Evolutionary conservation across 2,888 invertebrate genomes (phyloP).

Genomic region (Apamea epomidion): DNA sequence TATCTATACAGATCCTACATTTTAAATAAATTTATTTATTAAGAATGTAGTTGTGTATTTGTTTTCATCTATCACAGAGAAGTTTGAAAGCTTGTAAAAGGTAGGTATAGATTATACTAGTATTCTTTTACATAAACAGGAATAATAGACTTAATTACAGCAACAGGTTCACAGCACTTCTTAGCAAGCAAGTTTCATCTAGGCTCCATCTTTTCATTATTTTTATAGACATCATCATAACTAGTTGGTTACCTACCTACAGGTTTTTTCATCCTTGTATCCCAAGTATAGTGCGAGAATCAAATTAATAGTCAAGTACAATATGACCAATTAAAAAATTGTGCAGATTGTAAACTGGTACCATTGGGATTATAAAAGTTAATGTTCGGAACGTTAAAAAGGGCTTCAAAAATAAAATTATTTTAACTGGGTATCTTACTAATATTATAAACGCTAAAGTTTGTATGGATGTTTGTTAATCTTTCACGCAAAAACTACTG

Average conservation of each 20-base stretch:
- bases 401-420: background rate
- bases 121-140: background rate
- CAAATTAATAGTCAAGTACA: background rate
- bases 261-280: background rate
- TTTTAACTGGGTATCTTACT: background rate
- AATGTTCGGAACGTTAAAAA: background rate
- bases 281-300: background rate
- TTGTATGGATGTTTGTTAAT: no score
- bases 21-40: no score
- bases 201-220: constrained; percentile 5
- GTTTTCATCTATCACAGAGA: background rate
- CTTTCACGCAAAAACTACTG: no score
- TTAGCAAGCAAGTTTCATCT: constrained; percentile 12
- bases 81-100: background rate
- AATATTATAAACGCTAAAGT: no score
- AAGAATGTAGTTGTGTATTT: no score
- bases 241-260: background rate
- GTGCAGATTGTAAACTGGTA: constrained; percentile 1
- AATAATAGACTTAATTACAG: background rate
- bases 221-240: constrained; percentile 19
- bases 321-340: constrained; percentile 14
- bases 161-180: constrained; percentile 8
- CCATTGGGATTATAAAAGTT: background rate
- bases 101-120: background rate
- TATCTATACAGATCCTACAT: no score